Conservation (phyloP, 2,113 vertebrate species). For the Dipodomys merriami region DNA sequence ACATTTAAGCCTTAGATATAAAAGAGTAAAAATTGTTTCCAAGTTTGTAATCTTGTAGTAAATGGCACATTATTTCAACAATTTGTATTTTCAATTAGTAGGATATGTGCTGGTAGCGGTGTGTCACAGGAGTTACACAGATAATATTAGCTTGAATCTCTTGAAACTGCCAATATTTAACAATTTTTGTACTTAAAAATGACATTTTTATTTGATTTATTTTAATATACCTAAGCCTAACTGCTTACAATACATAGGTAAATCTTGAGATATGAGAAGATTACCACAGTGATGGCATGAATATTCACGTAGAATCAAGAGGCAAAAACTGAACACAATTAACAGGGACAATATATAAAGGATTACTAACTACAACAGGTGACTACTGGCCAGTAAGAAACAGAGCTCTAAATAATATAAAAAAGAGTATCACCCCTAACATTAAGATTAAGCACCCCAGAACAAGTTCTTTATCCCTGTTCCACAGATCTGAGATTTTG, state of each 20-base stretch:
- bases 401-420: not conserved
- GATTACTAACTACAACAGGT: not conserved
- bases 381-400: not conserved
- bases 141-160: constrained; percentile 58
- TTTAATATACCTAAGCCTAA: not conserved
- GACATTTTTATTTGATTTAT: constrained; percentile 24
- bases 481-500: not conserved
- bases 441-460: not conserved
- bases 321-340: not conserved
- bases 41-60: constrained; percentile 54
- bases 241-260: not conserved
- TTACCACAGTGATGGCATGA: not conserved
- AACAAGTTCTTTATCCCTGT: not conserved
- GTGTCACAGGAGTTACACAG: constrained; percentile 17
- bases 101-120: constrained; percentile 5
- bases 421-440: not conserved
- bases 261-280: not conserved
- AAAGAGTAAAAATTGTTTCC: constrained; percentile 63
- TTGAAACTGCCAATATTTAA: constrained; percentile 45
- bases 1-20: constrained; percentile 60
- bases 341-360: not conserved
- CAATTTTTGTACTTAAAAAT: constrained; percentile 6
- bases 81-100: constrained; percentile 61
- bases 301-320: constrained; percentile 18
- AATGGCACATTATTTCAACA: constrained; percentile 57